Evolutionary conservation across 2,888 invertebrate species (phyloP).

Genomic region (Heliconius charithonia): DNA sequence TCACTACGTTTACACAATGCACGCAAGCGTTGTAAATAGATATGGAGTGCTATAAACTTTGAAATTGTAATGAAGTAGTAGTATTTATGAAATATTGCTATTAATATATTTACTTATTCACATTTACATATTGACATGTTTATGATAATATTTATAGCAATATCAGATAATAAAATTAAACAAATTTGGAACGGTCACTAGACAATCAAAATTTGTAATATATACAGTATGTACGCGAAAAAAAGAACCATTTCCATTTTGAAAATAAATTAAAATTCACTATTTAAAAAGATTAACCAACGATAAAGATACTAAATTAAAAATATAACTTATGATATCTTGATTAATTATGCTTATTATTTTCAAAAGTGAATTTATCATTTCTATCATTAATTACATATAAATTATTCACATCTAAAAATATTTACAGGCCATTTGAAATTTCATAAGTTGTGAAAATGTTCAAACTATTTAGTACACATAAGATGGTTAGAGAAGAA

Average conservation of each 20-base stretch:
- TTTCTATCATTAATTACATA: not conserved
- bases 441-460: constrained; percentile 35
- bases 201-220: no score
- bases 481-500: constrained; percentile 54
- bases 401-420: not conserved
- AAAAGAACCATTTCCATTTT: no score
- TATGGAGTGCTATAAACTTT: not conserved
- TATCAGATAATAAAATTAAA: not conserved
- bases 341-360: no score
- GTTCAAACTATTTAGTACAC: constrained; percentile 46
- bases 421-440: not conserved
- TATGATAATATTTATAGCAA: not conserved
- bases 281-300: no score
- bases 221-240: no score
- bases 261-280: no score
- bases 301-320: no score
- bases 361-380: not conserved
- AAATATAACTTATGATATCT: no score
- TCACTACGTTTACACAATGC: constrained; percentile 22
- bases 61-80: not conserved
- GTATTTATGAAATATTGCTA: not conserved
- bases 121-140: not conserved
- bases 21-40: not conserved
- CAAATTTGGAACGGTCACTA: no score
- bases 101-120: not conserved